Evolutionary conservation across 2,113 vertebrate species (phyloP).

Genomic region (Lanius collurio): DNA sequence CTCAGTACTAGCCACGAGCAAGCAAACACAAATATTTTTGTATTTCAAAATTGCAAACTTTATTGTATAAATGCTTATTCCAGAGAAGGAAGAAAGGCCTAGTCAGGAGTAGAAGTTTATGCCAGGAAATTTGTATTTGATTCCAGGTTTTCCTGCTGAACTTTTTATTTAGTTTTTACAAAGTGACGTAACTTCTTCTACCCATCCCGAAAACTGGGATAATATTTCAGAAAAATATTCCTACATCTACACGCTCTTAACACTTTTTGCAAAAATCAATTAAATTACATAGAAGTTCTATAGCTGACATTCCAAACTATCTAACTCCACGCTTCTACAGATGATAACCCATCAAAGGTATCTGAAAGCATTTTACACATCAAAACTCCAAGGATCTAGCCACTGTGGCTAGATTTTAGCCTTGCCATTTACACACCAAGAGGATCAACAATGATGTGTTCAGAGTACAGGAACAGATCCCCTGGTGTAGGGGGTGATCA

Average conservation of each 20-base stretch:
- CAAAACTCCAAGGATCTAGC: neutral
- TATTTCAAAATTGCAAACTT: accelerated
- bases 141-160: neutral
- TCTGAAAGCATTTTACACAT: neutral
- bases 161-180: neutral
- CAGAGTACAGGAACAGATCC: neutral
- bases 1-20: neutral
- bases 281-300: neutral
- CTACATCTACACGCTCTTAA: neutral
- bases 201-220: neutral
- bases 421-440: neutral
- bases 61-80: neutral
- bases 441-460: neutral
- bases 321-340: neutral
- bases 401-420: neutral
- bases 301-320: accelerated
- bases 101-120: neutral
- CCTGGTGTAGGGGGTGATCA: neutral
- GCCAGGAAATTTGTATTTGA: neutral
- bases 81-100: neutral
- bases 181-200: neutral
- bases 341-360: neutral
- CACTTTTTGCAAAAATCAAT: neutral
- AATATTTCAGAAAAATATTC: neutral
- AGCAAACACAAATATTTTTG: neutral